Base-by-base conservation (phyloP, 2,113 vertebrate species). In the Leptobrachium ailaonicum region DNA sequence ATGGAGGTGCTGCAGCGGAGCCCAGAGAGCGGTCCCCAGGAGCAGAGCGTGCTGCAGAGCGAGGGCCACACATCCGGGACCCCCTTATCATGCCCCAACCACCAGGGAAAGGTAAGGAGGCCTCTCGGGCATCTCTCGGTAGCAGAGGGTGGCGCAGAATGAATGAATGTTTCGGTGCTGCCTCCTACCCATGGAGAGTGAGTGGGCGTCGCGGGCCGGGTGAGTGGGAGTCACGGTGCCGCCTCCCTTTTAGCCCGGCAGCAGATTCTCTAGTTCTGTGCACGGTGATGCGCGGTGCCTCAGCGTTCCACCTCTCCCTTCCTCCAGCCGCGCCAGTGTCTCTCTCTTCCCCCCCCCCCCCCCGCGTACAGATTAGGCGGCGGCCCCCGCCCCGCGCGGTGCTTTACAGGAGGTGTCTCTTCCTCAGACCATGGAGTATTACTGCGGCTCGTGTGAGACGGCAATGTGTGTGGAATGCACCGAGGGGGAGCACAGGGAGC, bases 371-470 rank as follows among this genome's bases (percentile, higher is more conserved):
- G 20, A 32, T 32, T 32, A 32, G 20, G 20, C 20, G 20, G 20
- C 20, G 9, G 9, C 66, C 12, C 6, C 66, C 14, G 43, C 13
- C 9, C 45, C 41, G 45, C 32, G 2, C 3, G 2, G 14, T 32
- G 7, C 7, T 42, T 7, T 2, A 32, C 20, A 32, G 20, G 20
- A 32, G 4, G 47, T 50, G 47, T 50, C 47, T 8, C 86, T 84
- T 45, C 80, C 86, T 78, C 91, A 98, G 97, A 95, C 93, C 82
- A 97, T 98, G 96, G 97, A 98, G 92, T 96, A 96, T 82, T 98
- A 98, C 91, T 98, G 97, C n/a, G 96, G 97, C 90, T 93, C 96
- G 14, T 98, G 97, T 75, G 97, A 98, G 88, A 98, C 97, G 0
- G 97, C 96, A 80, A 97, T 98, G 96, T 98, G 97, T 73, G 89